These are phyloP conservation scores for Rachycentron canadum DNA, from an alignment of 2,797 vertebrate species.

Conservation along the genomic window DNA sequence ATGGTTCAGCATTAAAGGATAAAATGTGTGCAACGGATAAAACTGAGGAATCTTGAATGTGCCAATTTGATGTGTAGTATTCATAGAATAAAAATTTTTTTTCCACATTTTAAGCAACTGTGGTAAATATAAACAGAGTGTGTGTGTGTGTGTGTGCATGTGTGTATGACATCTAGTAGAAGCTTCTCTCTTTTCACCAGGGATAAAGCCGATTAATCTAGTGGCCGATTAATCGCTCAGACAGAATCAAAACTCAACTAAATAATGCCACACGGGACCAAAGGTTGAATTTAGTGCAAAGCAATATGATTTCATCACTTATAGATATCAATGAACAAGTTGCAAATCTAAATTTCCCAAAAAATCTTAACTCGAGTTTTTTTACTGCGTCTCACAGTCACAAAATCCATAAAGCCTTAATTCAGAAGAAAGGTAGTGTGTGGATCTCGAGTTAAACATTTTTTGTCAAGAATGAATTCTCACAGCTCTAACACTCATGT, in stretches of 20 bases:
- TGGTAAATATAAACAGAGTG: not conserved
- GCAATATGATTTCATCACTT: not conserved
- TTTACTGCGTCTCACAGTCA: not conserved
- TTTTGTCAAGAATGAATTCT: constrained; percentile 1
- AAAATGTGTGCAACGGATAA: constrained; percentile 9
- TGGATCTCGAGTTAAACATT: constrained; percentile 15
- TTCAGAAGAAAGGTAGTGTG: not conserved
- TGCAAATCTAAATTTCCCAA: constrained; percentile 6
- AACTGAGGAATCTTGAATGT: constrained; percentile 13
- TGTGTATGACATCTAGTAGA: constrained; percentile 5
- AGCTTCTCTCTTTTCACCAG: constrained; percentile 1
- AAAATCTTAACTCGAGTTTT: constrained; percentile 40
- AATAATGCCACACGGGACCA: constrained; percentile 17
- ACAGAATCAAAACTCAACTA: constrained; percentile 11
- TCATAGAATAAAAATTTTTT: not conserved
- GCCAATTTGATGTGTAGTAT: not conserved
- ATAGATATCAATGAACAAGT: not conserved
- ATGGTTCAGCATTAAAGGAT: not conserved
- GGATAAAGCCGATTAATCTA: constrained; percentile 33
- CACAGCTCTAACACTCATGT: not conserved
- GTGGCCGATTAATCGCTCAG: constrained; percentile 32
- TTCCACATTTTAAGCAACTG: not conserved
- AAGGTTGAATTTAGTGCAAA: not conserved
- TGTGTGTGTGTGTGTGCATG: not conserved
- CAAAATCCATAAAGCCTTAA: not conserved